Conservation (phyloP, 2,888 invertebrate species). For the Smittia aterrima region DNA sequence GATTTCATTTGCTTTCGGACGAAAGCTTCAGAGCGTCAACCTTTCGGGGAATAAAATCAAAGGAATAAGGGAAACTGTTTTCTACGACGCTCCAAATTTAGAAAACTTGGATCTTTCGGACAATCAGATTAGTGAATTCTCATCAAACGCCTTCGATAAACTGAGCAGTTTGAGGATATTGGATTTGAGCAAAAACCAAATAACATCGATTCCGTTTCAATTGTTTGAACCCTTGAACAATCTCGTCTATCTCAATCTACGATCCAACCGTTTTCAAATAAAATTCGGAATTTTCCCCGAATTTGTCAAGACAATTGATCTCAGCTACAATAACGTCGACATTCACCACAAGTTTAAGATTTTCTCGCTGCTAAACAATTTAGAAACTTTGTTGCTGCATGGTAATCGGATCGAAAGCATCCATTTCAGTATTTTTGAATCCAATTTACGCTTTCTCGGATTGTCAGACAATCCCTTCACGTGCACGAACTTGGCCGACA, state of each 20-base stretch:
- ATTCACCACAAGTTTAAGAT: constrained; percentile 37
- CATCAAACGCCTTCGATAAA: constrained; percentile 28
- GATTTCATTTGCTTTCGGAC: constrained; percentile 22
- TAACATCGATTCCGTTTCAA: constrained; percentile 8
- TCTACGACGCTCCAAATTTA: constrained; percentile 19
- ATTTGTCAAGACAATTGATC: neutral
- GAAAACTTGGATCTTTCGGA: neutral
- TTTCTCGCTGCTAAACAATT: constrained; percentile 11
- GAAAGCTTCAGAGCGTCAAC: neutral
- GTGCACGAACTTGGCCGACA: constrained; percentile 21
- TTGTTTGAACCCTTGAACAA: constrained; percentile 26
- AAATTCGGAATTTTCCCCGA: constrained; percentile 27
- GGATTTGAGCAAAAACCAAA: constrained; percentile 25
- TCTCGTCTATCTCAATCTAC: neutral
- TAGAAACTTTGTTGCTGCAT: constrained; percentile 2
- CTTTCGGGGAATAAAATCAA: constrained; percentile 5
- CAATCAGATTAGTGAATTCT: constrained; percentile 8
- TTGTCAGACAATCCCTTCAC: constrained; percentile 25
- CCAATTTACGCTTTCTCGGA: constrained; percentile 3
- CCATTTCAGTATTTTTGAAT: constrained; percentile 19
- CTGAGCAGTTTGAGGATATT: neutral
- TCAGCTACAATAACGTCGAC: constrained; percentile 27
- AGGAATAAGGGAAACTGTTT: constrained; percentile 2
- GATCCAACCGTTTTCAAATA: constrained; percentile 6
- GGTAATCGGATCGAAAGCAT: constrained; percentile 29